Evolutionary conservation across 2,113 vertebrate genomes (phyloP).

Genomic region (Suncus etruscus): DNA sequence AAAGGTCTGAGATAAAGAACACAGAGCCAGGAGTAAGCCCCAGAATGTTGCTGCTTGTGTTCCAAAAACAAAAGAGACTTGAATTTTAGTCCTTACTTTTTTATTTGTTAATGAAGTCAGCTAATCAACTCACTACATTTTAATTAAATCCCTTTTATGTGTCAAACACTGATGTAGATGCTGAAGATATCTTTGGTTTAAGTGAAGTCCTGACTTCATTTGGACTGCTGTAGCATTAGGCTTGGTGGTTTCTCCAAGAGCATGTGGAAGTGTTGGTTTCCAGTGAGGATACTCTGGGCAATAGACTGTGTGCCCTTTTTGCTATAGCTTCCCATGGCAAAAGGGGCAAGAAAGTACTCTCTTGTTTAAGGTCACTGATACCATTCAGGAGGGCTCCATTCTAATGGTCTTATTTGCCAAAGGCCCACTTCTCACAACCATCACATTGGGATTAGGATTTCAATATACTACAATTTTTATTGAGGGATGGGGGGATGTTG

Average conservation of each 20-base stretch:
- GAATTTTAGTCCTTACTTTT: constrained; percentile 28
- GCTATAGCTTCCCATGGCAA: too few species aligned
- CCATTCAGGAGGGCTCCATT: background rate
- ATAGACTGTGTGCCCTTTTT: too few species aligned
- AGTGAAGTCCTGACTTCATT: background rate
- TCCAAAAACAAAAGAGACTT: background rate
- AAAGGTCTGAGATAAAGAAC: too few species aligned
- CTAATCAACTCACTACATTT: background rate
- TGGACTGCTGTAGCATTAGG: too few species aligned
- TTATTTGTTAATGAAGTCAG: background rate
- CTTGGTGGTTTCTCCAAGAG: too few species aligned
- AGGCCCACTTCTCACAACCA: background rate
- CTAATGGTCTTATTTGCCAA: background rate
- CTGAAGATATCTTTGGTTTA: background rate
- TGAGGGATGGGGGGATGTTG: background rate
- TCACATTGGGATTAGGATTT: background rate
- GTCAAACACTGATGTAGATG: background rate
- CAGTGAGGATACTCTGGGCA: too few species aligned
- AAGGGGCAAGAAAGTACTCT: too few species aligned
- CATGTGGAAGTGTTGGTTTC: too few species aligned
- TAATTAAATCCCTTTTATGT: background rate
- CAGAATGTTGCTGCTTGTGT: too few species aligned
- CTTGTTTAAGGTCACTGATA: too few species aligned
- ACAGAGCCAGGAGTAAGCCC: too few species aligned
- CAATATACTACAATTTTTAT: background rate